Evolutionary conservation across 2,113 vertebrate species (phyloP), one percentile per base, ranked within the genome.

Genomic region (Xiphophorus maculatus): DNA sequence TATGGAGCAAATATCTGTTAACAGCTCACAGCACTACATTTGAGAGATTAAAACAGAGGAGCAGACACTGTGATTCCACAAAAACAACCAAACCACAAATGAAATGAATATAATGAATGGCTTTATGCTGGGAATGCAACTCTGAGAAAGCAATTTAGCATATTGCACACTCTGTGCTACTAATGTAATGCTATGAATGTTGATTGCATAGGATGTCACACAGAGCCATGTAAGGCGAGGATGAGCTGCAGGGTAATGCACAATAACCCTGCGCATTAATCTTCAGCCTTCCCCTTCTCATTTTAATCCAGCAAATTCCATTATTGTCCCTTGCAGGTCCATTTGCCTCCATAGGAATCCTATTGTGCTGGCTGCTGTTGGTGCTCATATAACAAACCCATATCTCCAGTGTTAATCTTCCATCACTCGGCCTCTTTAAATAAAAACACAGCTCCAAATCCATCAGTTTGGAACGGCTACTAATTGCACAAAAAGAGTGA

Each of bases 401-500:
- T 77, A 71, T 88, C 74, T 82, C 80, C 83, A 54, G 89, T 88
- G 83, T 90, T 95, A 94, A 95, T 94, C 93, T 91, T 72, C 86
- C 75, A 77, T 82, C 35, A 68, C 81, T 68, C 82, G 86, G 80
- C 81, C 81, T 73, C 92, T 94, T 88, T 94, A 89, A 93, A 88
- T 92, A 92, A 93, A 93, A 91, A 91, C 84, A 92, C 66, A 60
- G 82, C 79, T 86, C 44, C 79, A 91, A 90, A 94, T 90, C 91
- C 87, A 70, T 86, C 89, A 90, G 89, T 93, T 90, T 88, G 84
- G 69, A 91, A 93, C 88, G 88, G 87, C 87, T 86, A 92, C 91
- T 94, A 93, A 93, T 93, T 93, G 92, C 87, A 73, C 89, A 91
- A 91, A 58, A 91, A 93, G 94, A 91, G 93, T 87, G 88, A 92